A percentile compares a stretch with the other conserved stretches of the same genome.
phyloP scores from a whole-genome alignment of 2,888 invertebrate species.

The Dynastes tityus region DNA sequence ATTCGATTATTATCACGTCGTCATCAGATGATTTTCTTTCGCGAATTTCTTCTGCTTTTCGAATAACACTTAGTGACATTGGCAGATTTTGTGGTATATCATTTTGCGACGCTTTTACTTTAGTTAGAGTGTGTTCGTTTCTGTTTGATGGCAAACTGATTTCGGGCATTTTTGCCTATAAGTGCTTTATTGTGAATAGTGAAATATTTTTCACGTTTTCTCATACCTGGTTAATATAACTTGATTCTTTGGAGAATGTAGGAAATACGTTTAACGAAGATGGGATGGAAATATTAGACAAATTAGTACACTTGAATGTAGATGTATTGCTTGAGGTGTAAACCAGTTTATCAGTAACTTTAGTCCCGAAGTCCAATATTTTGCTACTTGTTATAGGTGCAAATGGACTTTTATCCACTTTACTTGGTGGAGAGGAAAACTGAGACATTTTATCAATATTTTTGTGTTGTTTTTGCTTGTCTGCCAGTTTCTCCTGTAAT shows the following conservation, averaged over 20 bases:
- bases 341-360: slow-evolving; percentile 40
- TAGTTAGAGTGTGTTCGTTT: slow-evolving; percentile 39
- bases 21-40: slow-evolving; percentile 60
- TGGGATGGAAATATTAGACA: slow-evolving; percentile 57
- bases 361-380: slow-evolving; percentile 43
- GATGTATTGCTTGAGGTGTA: slow-evolving; percentile 37
- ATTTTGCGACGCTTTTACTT: slow-evolving; percentile 36
- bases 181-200: slow-evolving; percentile 17
- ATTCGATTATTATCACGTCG: slow-evolving; percentile 64
- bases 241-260: slow-evolving; percentile 65
- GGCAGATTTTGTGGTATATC: slow-evolving; percentile 57
- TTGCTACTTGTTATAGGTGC: slow-evolving; percentile 33
- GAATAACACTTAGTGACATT: slow-evolving; percentile 60
- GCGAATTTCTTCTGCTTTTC: slow-evolving; percentile 57
- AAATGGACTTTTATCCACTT: slow-evolving; percentile 44
- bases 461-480: slow-evolving; percentile 74
- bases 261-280: slow-evolving; percentile 60
- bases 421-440: slow-evolving; percentile 27
- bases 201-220: slow-evolving; percentile 5
- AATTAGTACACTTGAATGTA: slow-evolving; percentile 51
- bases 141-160: slow-evolving; percentile 32
- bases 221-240: slow-evolving; percentile 67
- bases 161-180: slow-evolving; percentile 44
- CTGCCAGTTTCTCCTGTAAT: slow-evolving; percentile 80
- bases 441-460: slow-evolving; percentile 48